Percentiles rank a stretch among this genome's conserved stretches.
phyloP scores from a whole-genome alignment of 2,888 invertebrate species.

The Stictocephala bisonia region DNA sequence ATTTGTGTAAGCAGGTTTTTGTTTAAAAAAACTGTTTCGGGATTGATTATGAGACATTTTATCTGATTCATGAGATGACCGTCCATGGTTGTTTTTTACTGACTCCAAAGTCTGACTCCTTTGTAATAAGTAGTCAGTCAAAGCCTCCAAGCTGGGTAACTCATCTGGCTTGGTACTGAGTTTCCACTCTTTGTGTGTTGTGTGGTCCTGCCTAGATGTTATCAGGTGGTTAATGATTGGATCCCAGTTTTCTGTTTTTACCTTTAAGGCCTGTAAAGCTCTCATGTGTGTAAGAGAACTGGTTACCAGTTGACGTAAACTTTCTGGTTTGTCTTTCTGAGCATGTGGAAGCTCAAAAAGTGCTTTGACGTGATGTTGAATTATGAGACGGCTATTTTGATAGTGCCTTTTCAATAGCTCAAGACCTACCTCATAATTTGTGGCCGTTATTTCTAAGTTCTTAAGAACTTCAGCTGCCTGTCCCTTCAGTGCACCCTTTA shows the following conservation, averaged over 20 bases:
- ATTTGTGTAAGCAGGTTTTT: no score
- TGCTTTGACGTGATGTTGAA: slow-evolving; percentile 16
- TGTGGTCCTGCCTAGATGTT: background rate
- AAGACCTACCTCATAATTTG: slow-evolving; percentile 1
- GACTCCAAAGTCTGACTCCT: background rate
- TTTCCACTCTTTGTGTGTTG: no score
- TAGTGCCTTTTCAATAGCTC: background rate
- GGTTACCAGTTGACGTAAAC: no score
- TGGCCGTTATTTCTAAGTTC: background rate
- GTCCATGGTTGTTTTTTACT: background rate
- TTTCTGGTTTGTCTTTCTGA: background rate
- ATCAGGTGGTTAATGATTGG: background rate
- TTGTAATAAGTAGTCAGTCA: no score
- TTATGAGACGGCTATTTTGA: background rate
- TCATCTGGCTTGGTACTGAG: no score
- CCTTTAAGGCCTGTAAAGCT: background rate
- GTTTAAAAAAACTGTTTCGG: no score
- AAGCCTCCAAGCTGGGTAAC: no score
- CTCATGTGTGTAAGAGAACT: no score
- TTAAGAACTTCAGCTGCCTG: slow-evolving; percentile 9
- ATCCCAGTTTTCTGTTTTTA: background rate
- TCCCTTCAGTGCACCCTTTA: slow-evolving; percentile 22
- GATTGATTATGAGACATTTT: background rate
- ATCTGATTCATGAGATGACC: background rate
- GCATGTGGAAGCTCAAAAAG: background rate